Evolutionary conservation across 2,888 invertebrate species (phyloP).

Genomic region (Andrena fulva): DNA sequence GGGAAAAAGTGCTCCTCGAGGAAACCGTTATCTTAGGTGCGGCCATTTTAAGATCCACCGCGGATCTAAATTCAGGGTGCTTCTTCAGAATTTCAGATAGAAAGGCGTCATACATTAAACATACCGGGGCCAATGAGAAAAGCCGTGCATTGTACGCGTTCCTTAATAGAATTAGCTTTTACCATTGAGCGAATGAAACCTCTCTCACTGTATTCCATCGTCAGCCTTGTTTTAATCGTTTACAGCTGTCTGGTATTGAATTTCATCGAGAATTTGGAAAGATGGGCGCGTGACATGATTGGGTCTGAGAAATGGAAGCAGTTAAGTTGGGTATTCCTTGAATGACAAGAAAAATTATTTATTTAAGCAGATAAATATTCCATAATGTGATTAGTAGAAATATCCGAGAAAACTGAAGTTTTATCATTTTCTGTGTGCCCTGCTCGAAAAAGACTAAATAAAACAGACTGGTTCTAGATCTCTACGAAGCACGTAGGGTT

Average conservation of each 20-base stretch:
- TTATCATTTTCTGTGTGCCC: too few species aligned
- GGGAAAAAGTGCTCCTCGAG: conserved; percentile 53
- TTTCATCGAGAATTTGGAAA: not conserved
- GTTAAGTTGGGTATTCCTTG: not conserved
- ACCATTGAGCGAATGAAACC: conserved; percentile 35
- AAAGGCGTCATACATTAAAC: conserved; percentile 51
- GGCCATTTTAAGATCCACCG: conserved; percentile 51
- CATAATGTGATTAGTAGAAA: too few species aligned
- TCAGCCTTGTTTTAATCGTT: conserved; percentile 14
- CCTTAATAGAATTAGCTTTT: conserved; percentile 47
- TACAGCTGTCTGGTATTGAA: not conserved
- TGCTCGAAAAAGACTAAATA: too few species aligned
- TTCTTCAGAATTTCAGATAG: conserved; percentile 53
- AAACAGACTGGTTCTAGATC: too few species aligned
- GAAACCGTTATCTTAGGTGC: conserved; percentile 61
- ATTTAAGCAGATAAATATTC: too few species aligned
- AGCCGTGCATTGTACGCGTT: conserved; percentile 2
- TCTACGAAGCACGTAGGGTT: too few species aligned
- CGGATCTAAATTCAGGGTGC: conserved; percentile 44
- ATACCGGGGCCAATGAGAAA: conserved; percentile 40
- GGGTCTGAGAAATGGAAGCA: not conserved
- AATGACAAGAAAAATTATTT: not conserved
- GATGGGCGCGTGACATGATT: not conserved
- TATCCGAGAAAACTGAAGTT: too few species aligned
- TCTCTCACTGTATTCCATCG: conserved; percentile 7